Base-by-base conservation (phyloP, 2,888 invertebrate species). In the Ryuthela nishihirai region DNA sequence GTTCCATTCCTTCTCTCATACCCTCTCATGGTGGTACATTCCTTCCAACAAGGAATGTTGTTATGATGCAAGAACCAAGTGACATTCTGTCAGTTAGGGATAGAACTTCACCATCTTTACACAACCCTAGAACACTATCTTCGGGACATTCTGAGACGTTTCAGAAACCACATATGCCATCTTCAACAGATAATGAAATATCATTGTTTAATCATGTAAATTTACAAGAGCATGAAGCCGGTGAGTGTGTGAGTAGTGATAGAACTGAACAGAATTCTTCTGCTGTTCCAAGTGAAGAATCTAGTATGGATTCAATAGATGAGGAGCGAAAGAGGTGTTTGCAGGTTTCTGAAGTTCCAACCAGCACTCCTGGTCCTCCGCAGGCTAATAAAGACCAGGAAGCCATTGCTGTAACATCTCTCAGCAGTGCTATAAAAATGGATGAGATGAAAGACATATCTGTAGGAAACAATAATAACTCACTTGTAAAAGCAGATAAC, bases 311-410 rank as follows among this genome's bases (percentile, higher is more conserved):
- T 40, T 49, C 58, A 6, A 42, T 62, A 18, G 54, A 58, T 20
- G 62, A 62, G 40, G 60, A 60, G 29, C 38, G 59, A 24, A 53
- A 47, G 20, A 59, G 47, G 35, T 53, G 47, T 24, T 35, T 53
- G 39, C 46, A 47, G 18, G 17, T 53, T 29, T 45, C 58, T 25
- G 52, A 58, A 38, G 41, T 46, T 42, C 52, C 52, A 24, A 59
- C 53, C 5, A 53, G 53, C 32, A 53, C 59, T 15, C 52, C 53
- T n/a, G 53, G 59, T 26, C 53, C 58, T 52, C 58, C 53, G 38
- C 40, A n/a, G n/a, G n/a, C n/a, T n/a, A n/a, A n/a, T n/a, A n/a
- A n/a, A n/a, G n/a, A n/a, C n/a, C n/a, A n/a, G n/a, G n/a, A n/a
- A n/a, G n/a, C n/a, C n/a, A n/a, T n/a, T n/a, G n/a, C n/a, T n/a